Evolutionary conservation across 2,888 invertebrate genomes (phyloP).

Genomic region (Psylliodes chrysocephalus): DNA sequence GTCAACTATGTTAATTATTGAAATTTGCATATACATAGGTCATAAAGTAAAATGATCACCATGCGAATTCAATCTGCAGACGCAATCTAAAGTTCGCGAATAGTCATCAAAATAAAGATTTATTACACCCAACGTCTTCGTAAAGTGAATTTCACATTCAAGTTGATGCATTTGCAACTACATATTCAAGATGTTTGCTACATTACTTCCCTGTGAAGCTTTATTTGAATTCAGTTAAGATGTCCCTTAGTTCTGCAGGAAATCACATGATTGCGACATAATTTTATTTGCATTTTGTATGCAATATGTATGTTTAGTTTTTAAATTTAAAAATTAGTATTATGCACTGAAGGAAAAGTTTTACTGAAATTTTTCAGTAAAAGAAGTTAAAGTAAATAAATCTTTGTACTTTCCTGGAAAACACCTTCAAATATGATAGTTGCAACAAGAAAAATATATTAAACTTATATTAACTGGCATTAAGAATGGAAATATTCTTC

Average conservation of each 20-base stretch:
- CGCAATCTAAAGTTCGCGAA: slow-evolving; percentile 12
- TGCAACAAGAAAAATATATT: no score
- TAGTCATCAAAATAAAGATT: slow-evolving; percentile 6
- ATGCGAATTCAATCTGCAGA: background rate
- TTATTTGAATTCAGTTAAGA: background rate
- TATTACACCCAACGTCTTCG: background rate
- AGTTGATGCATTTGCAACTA: background rate
- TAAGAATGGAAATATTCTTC: no score
- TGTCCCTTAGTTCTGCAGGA: background rate
- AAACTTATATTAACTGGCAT: no score
- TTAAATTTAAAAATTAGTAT: no score
- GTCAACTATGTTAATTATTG: slow-evolving; percentile 3
- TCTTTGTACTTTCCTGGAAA: no score
- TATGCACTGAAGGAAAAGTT: no score
- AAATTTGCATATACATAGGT: background rate
- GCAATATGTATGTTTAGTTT: no score
- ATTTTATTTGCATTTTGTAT: no score
- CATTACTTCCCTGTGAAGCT: background rate
- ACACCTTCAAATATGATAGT: no score
- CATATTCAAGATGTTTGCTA: background rate
- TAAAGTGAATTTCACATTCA: background rate
- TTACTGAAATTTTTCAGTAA: no score
- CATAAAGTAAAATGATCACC: slow-evolving; percentile 1
- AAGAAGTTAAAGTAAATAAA: no score
- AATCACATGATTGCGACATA: background rate